Percentiles rank a stretch among this genome's conserved stretches.
Conservation (phyloP, 2,113 vertebrate species). For the Spea multiplicata region DNA sequence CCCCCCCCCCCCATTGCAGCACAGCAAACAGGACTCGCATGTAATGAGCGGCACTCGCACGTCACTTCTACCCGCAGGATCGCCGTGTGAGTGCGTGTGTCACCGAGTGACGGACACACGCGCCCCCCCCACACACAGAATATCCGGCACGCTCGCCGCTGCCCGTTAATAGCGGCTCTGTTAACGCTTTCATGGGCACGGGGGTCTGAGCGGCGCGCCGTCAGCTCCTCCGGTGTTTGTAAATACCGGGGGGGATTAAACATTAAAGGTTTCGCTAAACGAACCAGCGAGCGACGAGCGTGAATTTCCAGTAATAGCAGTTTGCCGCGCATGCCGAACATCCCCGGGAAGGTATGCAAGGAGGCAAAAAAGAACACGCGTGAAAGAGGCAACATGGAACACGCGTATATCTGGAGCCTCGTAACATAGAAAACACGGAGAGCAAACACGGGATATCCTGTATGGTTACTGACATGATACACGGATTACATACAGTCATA, state of each 20-base stretch:
- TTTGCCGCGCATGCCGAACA: constrained; percentile 41
- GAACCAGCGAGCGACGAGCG: constrained; percentile 40
- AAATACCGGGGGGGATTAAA: too few species aligned
- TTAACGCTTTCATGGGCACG: too few species aligned
- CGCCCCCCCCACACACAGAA: constrained; percentile 28
- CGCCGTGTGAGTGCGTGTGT: constrained; percentile 53
- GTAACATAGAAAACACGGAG: too few species aligned
- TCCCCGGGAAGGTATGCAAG: constrained; percentile 21
- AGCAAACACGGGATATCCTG: too few species aligned
- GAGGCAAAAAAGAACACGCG: neutral
- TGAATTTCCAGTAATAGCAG: constrained; percentile 43
- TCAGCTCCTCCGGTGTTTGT: too few species aligned
- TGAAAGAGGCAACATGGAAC: neutral
- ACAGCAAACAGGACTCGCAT: neutral
- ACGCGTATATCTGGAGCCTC: neutral
- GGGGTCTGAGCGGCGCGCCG: too few species aligned
- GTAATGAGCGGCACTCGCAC: constrained; percentile 48
- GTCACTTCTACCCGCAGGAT: constrained; percentile 60
- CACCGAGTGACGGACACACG: constrained; percentile 52
- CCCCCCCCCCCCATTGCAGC: neutral
- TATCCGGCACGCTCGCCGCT: too few species aligned
- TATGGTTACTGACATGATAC: too few species aligned
- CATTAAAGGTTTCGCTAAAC: too few species aligned
- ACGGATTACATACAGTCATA: too few species aligned
- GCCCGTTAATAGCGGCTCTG: too few species aligned